Evolutionary conservation across 2,113 vertebrate species (phyloP), one percentile per base, ranked within the genome.

Genomic region (Apodemus sylvaticus): DNA sequence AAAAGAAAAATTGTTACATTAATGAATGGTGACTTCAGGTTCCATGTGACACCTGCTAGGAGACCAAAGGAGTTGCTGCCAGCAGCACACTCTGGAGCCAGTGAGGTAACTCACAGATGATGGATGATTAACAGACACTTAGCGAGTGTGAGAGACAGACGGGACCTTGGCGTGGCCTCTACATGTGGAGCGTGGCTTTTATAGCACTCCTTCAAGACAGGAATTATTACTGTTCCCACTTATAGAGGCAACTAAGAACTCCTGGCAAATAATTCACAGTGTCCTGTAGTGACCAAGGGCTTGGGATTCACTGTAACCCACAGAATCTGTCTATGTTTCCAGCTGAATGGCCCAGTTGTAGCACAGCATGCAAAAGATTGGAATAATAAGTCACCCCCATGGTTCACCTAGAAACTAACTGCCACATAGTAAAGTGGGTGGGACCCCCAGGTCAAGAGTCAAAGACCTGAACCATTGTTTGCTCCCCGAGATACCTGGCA

Each of bases 371-470:
- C 31, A 79, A 6, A 71, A 86, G 60, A 51, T 5, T 22, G 4
- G 3, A 2, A 9, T 31, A 11, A 26, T 5, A 2, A 14, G 14
- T 6, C 2, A 13, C 36, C 66, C 68, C 7, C 19, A 11, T 6
- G 4, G 22, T 55, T 45, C 24, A 64, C 4, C 3, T 9, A 83
- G 70, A 70, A 31, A 8, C 7, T 9, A 17, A 10, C 10, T 11
- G 3, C 8, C 8, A 58, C 48, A 26, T 31, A 26, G 31, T 51
- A 2, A 68, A 68, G 60, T n/a, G 64, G 20, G 3, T 4, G 2
- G 31, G 11, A 70, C 16, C 9, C 9, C 7, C 7, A 48, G 53
- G 29, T 39, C 29, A n/a, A 34, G n/a, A 60, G 68, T 85, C 16
- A 31, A 85, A 89, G 79, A 26, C 8, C 66, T 22, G 55, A 78